Evolutionary conservation across 2,797 vertebrate genomes (phyloP), one percentile per base, ranked within the genome.

Genomic region (Cossypha caffra): DNA sequence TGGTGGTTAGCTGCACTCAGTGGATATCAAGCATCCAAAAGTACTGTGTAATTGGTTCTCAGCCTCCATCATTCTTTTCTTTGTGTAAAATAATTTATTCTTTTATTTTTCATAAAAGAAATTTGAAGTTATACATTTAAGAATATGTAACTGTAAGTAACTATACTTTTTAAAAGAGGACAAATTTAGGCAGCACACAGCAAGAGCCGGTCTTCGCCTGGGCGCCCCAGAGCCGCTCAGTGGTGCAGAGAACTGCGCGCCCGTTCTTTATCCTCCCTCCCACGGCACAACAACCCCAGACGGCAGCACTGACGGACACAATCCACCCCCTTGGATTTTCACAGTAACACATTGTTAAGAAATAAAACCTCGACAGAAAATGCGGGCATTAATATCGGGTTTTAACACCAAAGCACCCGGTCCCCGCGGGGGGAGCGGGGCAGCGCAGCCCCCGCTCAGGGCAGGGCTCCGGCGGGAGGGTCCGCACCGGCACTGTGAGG

Each of bases 231-330:
- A 84, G 13, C 26, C 29, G 0, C 54, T 33, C 33, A 3, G 57
- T 4, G 68, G 18, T 0, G 0, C 12, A 3, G 8, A 15, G 51
- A 26, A 5, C 2, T 15, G 14, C 20, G 20, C 0, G 0, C 16
- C 37, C 3, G 1, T 9, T 38, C 81, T 42, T 26, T 2, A 3
- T 0, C 35, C 5, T 16, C 31, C 45, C 47, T 71, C 33, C 68
- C 63, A 4, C 31, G 1, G 18, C 25, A 16, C 58, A 7, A 0
- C 2, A 7, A 1, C 28, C 28, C 7, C 78, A 2, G 18, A 16
- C 14, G 10, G 68, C 67, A 47, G 2, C 67, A 0, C 51, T 5
- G 47, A 3, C 5, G 16, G 58, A 43, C 6, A 4, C 6, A 21
- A 40, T 2, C 48, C 40, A 4, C 29, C 51, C 3, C 79, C 66